A percentile compares a stretch with the other conserved stretches of the same genome.
Conservation (phyloP, 1,140 invertebrate genomes). For the Zaprionus davidi region DNA sequence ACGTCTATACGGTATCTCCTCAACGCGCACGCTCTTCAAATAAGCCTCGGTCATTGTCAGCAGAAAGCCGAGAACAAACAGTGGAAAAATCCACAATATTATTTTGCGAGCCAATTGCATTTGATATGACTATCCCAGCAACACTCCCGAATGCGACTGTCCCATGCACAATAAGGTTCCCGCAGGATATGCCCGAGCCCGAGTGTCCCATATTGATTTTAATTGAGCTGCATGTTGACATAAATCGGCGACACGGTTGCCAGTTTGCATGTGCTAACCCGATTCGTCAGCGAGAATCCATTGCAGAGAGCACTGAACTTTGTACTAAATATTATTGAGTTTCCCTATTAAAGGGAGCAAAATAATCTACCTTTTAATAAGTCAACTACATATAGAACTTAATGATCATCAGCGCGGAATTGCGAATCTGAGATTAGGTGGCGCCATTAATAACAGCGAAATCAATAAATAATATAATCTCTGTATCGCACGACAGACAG, state of each 20-base stretch:
- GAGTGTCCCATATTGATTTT: conserved; percentile 64
- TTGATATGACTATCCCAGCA: conserved; percentile 3
- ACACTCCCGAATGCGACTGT: conserved; percentile 42
- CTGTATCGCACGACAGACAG: background rate
- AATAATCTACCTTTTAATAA: background rate
- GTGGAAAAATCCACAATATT: conserved; percentile 44
- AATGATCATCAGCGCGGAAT: background rate
- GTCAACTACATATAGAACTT: background rate
- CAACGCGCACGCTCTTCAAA: conserved; percentile 66
- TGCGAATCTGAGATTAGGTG: background rate
- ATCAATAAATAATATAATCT: background rate
- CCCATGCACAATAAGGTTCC: background rate
- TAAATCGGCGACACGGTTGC: conserved; percentile 23
- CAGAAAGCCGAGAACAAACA: conserved; percentile 56
- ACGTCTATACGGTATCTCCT: conserved; percentile 65
- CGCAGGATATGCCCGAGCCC: conserved; percentile 36
- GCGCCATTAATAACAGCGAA: conserved; percentile 1
- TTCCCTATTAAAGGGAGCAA: background rate
- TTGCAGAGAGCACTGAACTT: conserved; percentile 42
- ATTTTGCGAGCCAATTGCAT: conserved; percentile 66
- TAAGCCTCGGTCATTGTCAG: conserved; percentile 58
- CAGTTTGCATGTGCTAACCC: conserved; percentile 46
- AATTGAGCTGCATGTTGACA: conserved; percentile 55
- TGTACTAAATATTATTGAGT: conserved; percentile 11
- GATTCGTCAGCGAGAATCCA: conserved; percentile 28